These are phyloP conservation scores for Agonum fuliginosum DNA, from an alignment of 2,888 invertebrate genomes.

Conservation along the genomic window DNA sequence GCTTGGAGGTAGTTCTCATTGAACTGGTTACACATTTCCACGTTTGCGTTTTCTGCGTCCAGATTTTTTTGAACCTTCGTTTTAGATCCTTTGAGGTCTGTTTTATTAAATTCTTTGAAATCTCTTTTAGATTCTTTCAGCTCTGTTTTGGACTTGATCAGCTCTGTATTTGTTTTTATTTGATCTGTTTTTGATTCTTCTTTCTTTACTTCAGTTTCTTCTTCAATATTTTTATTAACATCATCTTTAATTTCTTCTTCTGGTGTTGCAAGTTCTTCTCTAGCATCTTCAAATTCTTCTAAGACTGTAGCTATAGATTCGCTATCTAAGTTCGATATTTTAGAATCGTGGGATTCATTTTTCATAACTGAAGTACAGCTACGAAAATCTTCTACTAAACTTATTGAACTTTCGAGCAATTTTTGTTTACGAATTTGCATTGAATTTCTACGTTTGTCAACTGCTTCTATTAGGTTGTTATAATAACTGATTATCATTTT, in stretches of 20 bases:
- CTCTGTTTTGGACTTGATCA: too few species aligned
- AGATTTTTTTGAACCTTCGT: slow-evolving; percentile 66
- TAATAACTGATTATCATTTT: slow-evolving; percentile 79
- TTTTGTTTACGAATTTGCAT: slow-evolving; percentile 66
- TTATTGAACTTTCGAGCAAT: slow-evolving; percentile 25
- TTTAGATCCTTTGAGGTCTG: too few species aligned
- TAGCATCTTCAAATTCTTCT: not conserved
- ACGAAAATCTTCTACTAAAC: not conserved
- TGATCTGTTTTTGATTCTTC: slow-evolving; percentile 41
- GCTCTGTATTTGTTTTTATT: slow-evolving; percentile 37
- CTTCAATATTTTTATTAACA: slow-evolving; percentile 68
- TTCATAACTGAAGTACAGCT: not conserved
- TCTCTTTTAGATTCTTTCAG: too few species aligned
- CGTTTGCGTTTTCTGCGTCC: slow-evolving; percentile 72
- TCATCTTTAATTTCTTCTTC: slow-evolving; percentile 63
- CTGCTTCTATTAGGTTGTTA: slow-evolving; percentile 77
- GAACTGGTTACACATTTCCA: slow-evolving; percentile 71
- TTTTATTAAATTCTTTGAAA: too few species aligned
- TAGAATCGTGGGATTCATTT: not conserved
- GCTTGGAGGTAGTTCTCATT: slow-evolving; percentile 72
- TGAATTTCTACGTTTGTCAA: slow-evolving; percentile 74
- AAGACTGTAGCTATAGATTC: not conserved
- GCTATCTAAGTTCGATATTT: not conserved
- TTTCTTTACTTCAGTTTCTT: too few species aligned
- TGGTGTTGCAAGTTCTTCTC: not conserved